A percentile compares a stretch with the other conserved stretches of the same genome.
phyloP scores from a whole-genome alignment of 2,888 invertebrate genomes.

The Drosophila mulleri region DNA sequence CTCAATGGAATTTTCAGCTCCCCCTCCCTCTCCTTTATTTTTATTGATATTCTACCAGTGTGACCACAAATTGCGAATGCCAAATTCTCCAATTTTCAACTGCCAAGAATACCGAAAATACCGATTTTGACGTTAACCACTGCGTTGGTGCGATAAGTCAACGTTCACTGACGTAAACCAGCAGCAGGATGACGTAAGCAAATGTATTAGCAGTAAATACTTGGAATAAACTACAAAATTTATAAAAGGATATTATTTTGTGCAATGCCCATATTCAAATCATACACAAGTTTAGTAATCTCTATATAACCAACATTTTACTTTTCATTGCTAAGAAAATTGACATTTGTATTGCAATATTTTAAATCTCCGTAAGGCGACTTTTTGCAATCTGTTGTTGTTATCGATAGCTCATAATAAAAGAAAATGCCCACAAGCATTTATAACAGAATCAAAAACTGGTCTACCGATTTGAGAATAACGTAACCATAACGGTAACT shows the following conservation, averaged over 20 bases:
- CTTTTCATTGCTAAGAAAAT: no score
- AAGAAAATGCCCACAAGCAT: neutral
- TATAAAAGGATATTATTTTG: neutral
- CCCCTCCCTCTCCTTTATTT: constrained; percentile 57
- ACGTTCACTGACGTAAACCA: constrained; percentile 3
- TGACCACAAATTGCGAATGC: constrained; percentile 26
- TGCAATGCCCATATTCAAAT: no score
- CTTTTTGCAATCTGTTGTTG: neutral
- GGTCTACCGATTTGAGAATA: neutral
- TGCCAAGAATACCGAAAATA: constrained; percentile 29
- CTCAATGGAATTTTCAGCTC: constrained; percentile 70
- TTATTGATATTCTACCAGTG: constrained; percentile 60
- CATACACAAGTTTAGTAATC: no score
- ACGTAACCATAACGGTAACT: neutral
- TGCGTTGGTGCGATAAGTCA: no score
- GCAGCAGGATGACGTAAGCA: constrained; percentile 33
- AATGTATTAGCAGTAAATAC: neutral
- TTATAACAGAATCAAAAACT: neutral
- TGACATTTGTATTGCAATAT: neutral
- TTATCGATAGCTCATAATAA: neutral
- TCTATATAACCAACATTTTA: no score
- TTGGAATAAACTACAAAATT: neutral
- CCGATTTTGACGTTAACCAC: constrained; percentile 20
- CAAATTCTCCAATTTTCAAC: constrained; percentile 8
- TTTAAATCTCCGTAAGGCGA: neutral